Evolutionary conservation across 2,113 vertebrate species (phyloP).

Genomic region (Grallaria varia): DNA sequence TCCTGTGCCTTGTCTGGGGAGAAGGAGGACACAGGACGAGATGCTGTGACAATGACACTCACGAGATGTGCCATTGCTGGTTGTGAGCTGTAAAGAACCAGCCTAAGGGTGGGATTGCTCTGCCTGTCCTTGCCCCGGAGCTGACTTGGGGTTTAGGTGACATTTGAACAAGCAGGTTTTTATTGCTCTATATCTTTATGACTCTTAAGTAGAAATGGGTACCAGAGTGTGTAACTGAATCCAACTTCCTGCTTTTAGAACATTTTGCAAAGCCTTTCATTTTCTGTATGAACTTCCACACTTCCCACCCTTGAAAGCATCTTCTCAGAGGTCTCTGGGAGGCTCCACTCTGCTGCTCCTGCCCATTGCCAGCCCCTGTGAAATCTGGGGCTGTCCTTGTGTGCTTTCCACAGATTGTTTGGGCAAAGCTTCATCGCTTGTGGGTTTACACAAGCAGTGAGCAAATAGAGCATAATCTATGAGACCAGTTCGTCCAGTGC

Average conservation of each 20-base stretch:
- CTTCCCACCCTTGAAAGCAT: background rate
- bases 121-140: background rate
- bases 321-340: background rate
- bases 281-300: background rate
- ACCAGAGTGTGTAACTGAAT: background rate
- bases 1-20: background rate
- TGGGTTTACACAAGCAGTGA: background rate
- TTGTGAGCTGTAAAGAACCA: background rate
- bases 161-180: background rate
- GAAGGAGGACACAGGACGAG: background rate
- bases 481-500: background rate
- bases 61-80: background rate
- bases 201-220: background rate
- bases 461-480: background rate
- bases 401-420: background rate
- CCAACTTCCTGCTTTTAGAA: background rate
- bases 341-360: background rate
- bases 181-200: fast-evolving
- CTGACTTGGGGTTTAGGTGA: background rate
- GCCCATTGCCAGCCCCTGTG: background rate
- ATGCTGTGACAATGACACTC: background rate
- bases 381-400: background rate
- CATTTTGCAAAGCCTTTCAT: background rate
- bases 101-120: background rate
- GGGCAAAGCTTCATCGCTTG: background rate